phyloP scores from a whole-genome alignment of 2,888 invertebrate genomes.

The Volucella bombylans region DNA sequence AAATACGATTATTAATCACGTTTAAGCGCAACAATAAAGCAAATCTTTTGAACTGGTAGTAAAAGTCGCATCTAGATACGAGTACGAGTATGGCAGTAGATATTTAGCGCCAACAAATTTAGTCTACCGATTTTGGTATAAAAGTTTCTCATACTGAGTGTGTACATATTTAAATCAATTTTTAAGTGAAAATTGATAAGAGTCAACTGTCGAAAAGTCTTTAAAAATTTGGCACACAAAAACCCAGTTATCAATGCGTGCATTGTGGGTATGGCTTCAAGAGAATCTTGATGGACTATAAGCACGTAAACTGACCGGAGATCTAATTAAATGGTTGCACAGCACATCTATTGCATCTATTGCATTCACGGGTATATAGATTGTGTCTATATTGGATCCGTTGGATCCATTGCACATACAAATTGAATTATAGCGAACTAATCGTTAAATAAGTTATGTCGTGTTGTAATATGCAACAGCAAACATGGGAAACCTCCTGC shows the following conservation, averaged over 20 bases:
- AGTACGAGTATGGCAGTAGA: no score
- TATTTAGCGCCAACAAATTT: no score
- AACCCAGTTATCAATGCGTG: not conserved
- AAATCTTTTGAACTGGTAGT: no score
- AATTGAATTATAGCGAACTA: slow-evolving; percentile 48
- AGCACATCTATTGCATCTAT: not conserved
- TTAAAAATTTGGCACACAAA: no score
- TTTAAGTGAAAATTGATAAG: no score
- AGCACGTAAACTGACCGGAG: slow-evolving; percentile 1
- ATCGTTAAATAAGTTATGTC: slow-evolving; percentile 44
- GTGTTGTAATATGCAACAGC: slow-evolving; percentile 6
- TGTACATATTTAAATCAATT: no score
- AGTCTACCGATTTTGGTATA: no score
- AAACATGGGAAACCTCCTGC: slow-evolving; percentile 6
- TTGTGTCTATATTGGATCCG: no score
- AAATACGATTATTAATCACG: slow-evolving; percentile 7
- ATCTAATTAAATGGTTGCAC: slow-evolving; percentile 26
- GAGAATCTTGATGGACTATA: not conserved
- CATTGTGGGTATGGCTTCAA: not conserved
- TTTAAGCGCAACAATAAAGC: slow-evolving; percentile 3
- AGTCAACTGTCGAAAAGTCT: no score
- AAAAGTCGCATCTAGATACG: no score
- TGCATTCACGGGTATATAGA: no score
- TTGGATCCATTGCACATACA: slow-evolving; percentile 23
- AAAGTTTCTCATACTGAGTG: no score